Evolutionary conservation across 2,888 invertebrate genomes (phyloP), one percentile per base, ranked within the genome.

Genomic region (Unio delphinus): DNA sequence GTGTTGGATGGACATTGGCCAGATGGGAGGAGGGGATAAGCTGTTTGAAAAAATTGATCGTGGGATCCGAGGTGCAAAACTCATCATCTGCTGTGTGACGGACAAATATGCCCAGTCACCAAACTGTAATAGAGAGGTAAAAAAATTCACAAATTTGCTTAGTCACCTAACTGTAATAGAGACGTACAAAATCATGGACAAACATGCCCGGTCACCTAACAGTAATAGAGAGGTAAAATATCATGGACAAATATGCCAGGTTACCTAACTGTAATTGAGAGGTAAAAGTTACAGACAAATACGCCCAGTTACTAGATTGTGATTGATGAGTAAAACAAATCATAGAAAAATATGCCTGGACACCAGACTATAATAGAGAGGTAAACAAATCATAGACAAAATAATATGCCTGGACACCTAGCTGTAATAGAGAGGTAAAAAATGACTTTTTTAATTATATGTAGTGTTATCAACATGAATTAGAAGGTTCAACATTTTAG

Each of bases 1-100:
- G 56, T 86, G 87, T 70, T 89, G 89, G 89, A 83, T 89, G 85
- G 89, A 89, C 74, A 83, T 87, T 62, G 89, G 89, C 56, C 88
- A 89, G 75, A 89, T 89, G 89, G 89, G 89, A 23, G 89, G 89
- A 1, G 89, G 89, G n/a, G 89, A 89, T 74, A 89, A 88, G 70
- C 78, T 88, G 60, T 88, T 85, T 74, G 82, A 82, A 61, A 88
- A 88, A 70, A 89, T 89, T 57, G 89, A 89, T 75, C 68, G 73
- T 20, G 89, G 89, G 7, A 85, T 89, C 4, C 28, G 77, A 26
- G 77, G 56, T 67, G 86, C 87, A 11, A 88, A 87, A 75, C 80
- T 88, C 23, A 61, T 77, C 20, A 68, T 77, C 8, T 73, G 70
- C 55, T 77, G 77, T 63, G 65, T 61, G 1, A 78, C 87, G 17